These are phyloP conservation scores for Apolygus lucorum DNA, from an alignment of 1,140 invertebrate species.

Conservation along the genomic window DNA sequence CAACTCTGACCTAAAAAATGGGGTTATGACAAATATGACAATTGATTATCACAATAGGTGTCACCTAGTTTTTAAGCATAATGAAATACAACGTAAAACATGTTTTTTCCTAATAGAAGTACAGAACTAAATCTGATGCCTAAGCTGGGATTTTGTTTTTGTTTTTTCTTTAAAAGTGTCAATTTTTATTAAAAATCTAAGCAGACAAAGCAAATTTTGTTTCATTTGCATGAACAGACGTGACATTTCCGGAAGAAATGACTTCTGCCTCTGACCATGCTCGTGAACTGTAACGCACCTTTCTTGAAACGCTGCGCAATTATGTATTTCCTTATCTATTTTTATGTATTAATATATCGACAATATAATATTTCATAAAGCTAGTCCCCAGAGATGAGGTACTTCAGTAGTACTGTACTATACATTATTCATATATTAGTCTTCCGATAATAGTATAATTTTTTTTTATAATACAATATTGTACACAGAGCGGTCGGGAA, in stretches of 20 bases:
- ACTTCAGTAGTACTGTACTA: conserved; percentile 32
- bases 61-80: not conserved
- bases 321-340: not conserved
- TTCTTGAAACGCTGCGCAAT: not conserved
- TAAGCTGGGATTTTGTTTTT: too few relatives aligned
- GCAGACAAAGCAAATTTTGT: not conserved
- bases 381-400: conserved; percentile 31
- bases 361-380: conserved; percentile 26
- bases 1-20: not conserved
- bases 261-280: too few relatives aligned
- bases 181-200: not conserved
- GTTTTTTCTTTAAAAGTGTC: not conserved
- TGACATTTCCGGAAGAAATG: too few relatives aligned
- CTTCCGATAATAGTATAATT: conserved; percentile 30
- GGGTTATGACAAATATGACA: not conserved
- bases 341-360: conserved; percentile 22
- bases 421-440: conserved; percentile 29
- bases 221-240: too few relatives aligned
- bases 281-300: too few relatives aligned
- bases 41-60: not conserved
- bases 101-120: not conserved
- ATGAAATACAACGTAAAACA: not conserved
- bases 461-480: conserved; percentile 3
- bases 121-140: not conserved
- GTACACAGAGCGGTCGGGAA: not conserved